Evolutionary conservation across 2,797 vertebrate species (phyloP).

Genomic region (Coccyzus lansbergi): DNA sequence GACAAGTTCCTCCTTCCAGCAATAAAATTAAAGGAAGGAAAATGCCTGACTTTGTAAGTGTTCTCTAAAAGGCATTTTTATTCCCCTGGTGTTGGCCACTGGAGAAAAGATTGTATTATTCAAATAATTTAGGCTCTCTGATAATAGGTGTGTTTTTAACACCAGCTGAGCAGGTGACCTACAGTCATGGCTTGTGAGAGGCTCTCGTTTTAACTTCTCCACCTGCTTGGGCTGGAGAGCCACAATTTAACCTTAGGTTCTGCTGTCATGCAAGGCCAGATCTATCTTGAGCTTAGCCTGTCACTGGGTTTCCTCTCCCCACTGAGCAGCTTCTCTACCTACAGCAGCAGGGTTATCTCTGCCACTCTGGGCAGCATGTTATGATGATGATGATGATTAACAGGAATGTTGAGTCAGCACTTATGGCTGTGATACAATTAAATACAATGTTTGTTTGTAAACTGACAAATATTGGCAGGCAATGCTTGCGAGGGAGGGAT

Average conservation of each 20-base stretch:
- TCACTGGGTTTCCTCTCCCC: not conserved
- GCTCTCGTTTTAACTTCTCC: not conserved
- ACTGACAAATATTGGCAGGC: not conserved
- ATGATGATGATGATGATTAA: not conserved
- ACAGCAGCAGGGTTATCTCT: not conserved
- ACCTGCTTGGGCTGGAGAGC: not conserved
- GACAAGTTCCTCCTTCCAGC: not conserved
- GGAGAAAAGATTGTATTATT: not conserved
- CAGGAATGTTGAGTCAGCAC: not conserved
- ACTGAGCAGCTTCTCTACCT: not conserved
- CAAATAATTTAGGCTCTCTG: not conserved
- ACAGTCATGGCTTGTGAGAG: not conserved
- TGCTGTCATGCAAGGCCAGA: not conserved
- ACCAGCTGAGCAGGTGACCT: not conserved
- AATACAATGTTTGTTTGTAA: not conserved
- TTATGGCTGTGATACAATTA: not conserved
- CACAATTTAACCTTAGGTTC: not conserved
- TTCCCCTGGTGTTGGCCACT: not conserved
- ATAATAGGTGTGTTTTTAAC: not conserved
- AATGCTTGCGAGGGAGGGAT: not conserved
- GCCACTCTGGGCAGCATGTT: fast-evolving
- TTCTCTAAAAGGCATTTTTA: not conserved
- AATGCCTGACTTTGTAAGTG: not conserved
- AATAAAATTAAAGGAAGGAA: not conserved
- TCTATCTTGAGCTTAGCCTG: not conserved